Evolutionary conservation across 2,888 invertebrate genomes (phyloP).

Genomic region (Caprella mutica): DNA sequence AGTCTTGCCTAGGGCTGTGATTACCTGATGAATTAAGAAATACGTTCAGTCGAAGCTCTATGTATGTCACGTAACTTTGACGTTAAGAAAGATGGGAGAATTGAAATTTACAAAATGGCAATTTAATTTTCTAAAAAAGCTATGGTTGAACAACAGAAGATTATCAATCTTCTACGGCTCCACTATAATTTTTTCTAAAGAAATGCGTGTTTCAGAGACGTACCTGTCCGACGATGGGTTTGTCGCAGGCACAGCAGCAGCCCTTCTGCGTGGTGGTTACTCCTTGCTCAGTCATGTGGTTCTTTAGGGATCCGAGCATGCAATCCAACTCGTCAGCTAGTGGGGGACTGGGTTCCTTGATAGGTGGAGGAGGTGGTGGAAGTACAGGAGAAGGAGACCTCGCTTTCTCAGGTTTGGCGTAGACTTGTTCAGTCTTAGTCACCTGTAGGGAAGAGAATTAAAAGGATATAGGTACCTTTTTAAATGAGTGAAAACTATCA

Average conservation of each 20-base stretch:
- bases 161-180: no score
- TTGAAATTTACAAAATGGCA: no score
- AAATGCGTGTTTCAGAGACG: constrained; percentile 19
- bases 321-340: constrained; percentile 51
- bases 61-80: no score
- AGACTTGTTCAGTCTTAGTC: constrained; percentile 49
- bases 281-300: constrained; percentile 97
- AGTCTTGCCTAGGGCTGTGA: constrained; percentile 88
- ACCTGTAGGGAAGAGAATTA: neutral
- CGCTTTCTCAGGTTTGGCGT: constrained; percentile 54
- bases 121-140: no score
- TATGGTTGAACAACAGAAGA: no score
- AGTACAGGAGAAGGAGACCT: constrained; percentile 14
- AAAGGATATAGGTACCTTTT: neutral
- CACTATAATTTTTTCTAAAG: no score
- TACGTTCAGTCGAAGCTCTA: no score
- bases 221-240: constrained; percentile 94
- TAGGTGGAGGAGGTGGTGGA: constrained; percentile 38
- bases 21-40: constrained; percentile 26
- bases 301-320: constrained; percentile 84
- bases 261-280: constrained; percentile 98
- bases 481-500: neutral
- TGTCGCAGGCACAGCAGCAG: constrained; percentile 96
- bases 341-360: constrained; percentile 48
- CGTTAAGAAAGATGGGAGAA: no score